phyloP scores from a whole-genome alignment of 2,797 vertebrate genomes.

The Peromyscus melanophrys region DNA sequence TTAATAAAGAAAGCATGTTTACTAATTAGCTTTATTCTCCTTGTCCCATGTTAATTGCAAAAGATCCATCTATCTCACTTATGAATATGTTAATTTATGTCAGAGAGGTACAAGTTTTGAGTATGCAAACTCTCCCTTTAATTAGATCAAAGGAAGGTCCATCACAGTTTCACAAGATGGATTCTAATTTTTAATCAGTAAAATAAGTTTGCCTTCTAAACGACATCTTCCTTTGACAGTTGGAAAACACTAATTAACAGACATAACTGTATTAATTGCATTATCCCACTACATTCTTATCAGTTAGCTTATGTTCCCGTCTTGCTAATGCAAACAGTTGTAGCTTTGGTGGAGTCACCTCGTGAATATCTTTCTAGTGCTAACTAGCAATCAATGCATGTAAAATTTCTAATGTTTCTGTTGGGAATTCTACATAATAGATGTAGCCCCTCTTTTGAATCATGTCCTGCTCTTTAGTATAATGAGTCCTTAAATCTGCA shows the following conservation, averaged over 20 bases:
- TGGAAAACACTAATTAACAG: slow-evolving; percentile 92
- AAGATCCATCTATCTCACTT: slow-evolving; percentile 90
- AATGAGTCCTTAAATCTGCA: slow-evolving; percentile 89
- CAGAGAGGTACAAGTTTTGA: slow-evolving; percentile 88
- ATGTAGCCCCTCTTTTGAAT: slow-evolving; percentile 89
- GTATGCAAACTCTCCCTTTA: slow-evolving; percentile 87
- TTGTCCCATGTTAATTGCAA: slow-evolving; percentile 90
- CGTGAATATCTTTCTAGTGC: slow-evolving; percentile 89
- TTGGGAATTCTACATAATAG: slow-evolving; percentile 91
- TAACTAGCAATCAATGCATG: slow-evolving; percentile 90
- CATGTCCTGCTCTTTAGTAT: slow-evolving; percentile 88
- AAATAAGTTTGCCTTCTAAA: slow-evolving; percentile 90
- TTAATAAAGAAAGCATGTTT: slow-evolving; percentile 91
- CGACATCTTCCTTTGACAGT: slow-evolving; percentile 90
- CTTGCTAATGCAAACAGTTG: slow-evolving; percentile 90
- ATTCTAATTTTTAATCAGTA: slow-evolving; percentile 90
- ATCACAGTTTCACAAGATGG: slow-evolving; percentile 88
- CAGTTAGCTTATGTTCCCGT: slow-evolving; percentile 88
- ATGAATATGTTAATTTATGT: slow-evolving; percentile 91
- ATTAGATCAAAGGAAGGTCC: slow-evolving; percentile 91
- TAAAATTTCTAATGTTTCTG: slow-evolving; percentile 91
- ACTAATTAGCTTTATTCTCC: slow-evolving; percentile 91
- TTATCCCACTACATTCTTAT: slow-evolving; percentile 89
- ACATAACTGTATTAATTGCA: slow-evolving; percentile 92
- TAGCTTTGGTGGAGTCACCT: slow-evolving; percentile 88